phyloP scores from a whole-genome alignment of 2,888 invertebrate genomes.

The Deroplatys truncata region DNA sequence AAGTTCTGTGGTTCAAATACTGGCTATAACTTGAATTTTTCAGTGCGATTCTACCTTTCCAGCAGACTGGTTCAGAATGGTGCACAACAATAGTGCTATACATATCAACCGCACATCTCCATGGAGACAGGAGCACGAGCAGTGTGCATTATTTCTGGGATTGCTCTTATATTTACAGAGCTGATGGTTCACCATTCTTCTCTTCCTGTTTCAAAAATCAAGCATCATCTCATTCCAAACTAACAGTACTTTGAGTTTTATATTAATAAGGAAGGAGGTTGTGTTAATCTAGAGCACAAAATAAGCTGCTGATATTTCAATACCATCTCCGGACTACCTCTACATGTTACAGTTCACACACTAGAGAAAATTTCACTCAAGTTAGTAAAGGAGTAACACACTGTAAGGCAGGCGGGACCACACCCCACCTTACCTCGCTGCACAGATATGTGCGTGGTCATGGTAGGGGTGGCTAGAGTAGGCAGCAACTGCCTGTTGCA shows the following conservation, averaged over 20 bases:
- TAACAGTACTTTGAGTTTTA: background rate
- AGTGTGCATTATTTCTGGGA: background rate
- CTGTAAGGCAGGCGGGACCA: background rate
- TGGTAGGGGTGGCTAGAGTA: constrained; percentile 43
- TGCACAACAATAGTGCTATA: no score
- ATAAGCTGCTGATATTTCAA: background rate
- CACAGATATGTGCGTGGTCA: constrained; percentile 40
- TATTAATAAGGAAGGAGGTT: background rate
- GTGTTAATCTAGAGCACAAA: background rate
- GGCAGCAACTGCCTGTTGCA: constrained; percentile 53
- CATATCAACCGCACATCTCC: no score
- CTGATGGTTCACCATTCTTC: background rate
- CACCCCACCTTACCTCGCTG: constrained; percentile 33
- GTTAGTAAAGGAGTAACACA: background rate
- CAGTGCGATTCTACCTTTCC: no score
- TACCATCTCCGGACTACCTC: background rate
- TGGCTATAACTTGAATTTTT: no score
- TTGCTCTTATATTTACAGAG: background rate
- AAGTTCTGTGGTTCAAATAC: no score
- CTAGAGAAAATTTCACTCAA: background rate
- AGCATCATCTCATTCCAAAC: background rate
- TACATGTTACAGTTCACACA: background rate
- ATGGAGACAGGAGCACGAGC: no score
- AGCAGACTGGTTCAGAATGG: no score
- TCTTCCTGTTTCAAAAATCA: background rate